Evolutionary conservation across 1,140 invertebrate species (phyloP).

Genomic region (Zophobas atratus): DNA sequence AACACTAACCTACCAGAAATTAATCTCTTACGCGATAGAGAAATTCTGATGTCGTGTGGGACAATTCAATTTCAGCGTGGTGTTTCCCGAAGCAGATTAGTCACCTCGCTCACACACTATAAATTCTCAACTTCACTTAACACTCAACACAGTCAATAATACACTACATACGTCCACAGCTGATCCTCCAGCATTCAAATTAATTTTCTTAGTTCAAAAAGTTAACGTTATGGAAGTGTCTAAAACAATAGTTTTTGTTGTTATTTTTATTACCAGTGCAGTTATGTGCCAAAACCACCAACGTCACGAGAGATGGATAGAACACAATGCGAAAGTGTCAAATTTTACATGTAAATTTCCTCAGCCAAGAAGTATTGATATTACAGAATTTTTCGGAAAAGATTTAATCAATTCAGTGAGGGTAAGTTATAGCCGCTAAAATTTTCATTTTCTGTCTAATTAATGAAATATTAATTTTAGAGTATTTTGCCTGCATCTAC

Average conservation of each 20-base stretch:
- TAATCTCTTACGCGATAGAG: no score
- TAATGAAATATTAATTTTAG: neutral
- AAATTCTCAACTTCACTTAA: no score
- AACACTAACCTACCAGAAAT: no score
- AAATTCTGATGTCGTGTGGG: no score
- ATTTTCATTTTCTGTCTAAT: neutral
- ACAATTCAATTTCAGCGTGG: no score
- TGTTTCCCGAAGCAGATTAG: no score
- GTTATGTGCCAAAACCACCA: neutral
- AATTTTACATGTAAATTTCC: constrained; percentile 14
- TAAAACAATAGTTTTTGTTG: neutral
- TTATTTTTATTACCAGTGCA: neutral
- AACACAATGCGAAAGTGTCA: constrained; percentile 1
- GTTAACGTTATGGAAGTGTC: neutral
- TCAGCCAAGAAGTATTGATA: constrained; percentile 10
- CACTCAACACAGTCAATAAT: no score
- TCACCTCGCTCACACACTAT: no score
- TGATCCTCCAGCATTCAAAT: no score
- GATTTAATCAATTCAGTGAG: neutral
- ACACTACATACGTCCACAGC: no score
- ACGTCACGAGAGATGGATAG: neutral
- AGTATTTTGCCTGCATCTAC: constrained; percentile 25
- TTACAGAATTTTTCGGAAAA: neutral
- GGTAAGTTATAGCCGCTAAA: neutral
- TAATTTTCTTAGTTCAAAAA: no score